These are phyloP conservation scores for Xenotilapia caudafasciata DNA, from an alignment of 2,113 vertebrate genomes.

Conservation along the genomic window DNA sequence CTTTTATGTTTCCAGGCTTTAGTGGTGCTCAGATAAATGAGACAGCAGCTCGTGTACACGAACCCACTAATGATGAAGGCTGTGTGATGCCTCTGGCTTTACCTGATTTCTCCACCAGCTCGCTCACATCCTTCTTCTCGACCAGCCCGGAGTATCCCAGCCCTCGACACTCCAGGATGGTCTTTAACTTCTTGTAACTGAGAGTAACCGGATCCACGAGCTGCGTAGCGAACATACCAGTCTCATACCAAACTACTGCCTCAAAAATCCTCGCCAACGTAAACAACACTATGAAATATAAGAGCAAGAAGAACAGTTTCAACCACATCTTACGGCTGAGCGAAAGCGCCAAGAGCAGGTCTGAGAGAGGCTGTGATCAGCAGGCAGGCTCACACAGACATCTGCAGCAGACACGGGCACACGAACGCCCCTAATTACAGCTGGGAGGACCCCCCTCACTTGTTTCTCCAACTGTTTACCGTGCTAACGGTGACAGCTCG, in stretches of 20 bases:
- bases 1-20: neutral
- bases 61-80: accelerated
- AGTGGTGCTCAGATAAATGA: neutral
- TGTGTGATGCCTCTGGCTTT: neutral
- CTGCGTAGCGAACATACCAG: conserved; percentile 88
- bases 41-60: neutral
- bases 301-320: conserved; percentile 88
- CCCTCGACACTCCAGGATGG: conserved; percentile 89
- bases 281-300: conserved; percentile 90
- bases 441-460: neutral
- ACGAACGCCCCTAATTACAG: neutral
- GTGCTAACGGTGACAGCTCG: neutral
- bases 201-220: conserved; percentile 90
- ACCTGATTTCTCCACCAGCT: conserved; percentile 93
- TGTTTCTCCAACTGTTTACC: neutral
- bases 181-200: conserved; percentile 89
- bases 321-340: conserved; percentile 83
- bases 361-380: neutral
- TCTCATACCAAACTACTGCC: conserved; percentile 93
- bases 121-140: conserved; percentile 88
- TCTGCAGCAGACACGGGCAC: neutral
- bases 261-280: conserved; percentile 89
- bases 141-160: conserved; percentile 86
- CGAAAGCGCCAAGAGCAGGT: neutral
- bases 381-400: neutral